Evolutionary conservation across 1,140 invertebrate species (phyloP), one percentile per base, ranked within the genome.

Genomic region (Drosophila sulfurigaster): DNA sequence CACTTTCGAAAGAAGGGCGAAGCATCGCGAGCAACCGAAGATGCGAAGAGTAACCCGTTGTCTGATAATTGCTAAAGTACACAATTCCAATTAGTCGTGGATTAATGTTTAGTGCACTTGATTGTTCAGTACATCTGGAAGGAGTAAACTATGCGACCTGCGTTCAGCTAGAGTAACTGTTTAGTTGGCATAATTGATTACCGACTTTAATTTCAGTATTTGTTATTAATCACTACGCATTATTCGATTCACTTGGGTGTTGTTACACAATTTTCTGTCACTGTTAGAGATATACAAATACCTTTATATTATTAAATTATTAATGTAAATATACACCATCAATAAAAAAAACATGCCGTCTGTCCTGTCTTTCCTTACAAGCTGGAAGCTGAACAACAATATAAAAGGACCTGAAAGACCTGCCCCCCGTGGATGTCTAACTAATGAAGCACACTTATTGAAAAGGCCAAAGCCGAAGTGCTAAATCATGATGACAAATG

Each of bases 81-180:
- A 62, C 59, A 57, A 58, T 68, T 66, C 58, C 78, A 88, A 87
- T 87, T 87, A 82, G 77, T 54, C 25, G 51, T 68, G 76, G 62
- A 86, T 85, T 86, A 79, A 57, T 78, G 65, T 43, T 46, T 41
- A 69, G 41, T 74, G 57, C 65, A 74, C 35, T 63, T 57, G 65
- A 69, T 78, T 78, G 59, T 63, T 32, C 13, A 20, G 6, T 35
- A 52, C 51, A 48, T 41, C 4, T 8, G 16, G n/a, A 8, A 20
- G n/a, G 30, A 16, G 5, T 10, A 25, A 25, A 25, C 20, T 25
- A n/a, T 6, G 25, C 25, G 28, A 51, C 49, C 25, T 51, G 8
- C 11, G 6, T 30, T 1, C 25, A 5, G 4, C 10, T 30, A 51
- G 48, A 7, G 20, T 20, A 25, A 30, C 28, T 30, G 32, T 30